Evolutionary conservation across 2,797 vertebrate species (phyloP).

Genomic region (Loriculus beryllinus): DNA sequence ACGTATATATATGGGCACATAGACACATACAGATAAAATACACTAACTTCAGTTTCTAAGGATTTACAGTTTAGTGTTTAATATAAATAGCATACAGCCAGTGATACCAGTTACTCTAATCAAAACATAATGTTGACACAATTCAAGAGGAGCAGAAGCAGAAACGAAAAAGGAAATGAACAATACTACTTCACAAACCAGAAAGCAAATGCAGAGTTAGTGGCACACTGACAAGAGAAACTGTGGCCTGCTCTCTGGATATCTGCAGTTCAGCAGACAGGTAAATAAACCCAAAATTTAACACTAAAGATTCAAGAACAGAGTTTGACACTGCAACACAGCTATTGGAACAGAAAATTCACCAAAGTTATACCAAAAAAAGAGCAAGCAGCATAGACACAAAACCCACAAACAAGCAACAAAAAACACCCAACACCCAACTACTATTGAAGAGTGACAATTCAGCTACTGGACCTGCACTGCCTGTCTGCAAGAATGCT

Average conservation of each 20-base stretch:
- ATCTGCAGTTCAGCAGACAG: not conserved
- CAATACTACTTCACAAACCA: not conserved
- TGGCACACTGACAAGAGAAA: not conserved
- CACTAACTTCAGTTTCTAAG: not conserved
- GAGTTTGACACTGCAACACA: not conserved
- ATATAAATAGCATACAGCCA: not conserved
- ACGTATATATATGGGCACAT: not conserved
- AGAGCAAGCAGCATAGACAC: not conserved
- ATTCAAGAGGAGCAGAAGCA: not conserved
- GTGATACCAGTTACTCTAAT: not conserved
- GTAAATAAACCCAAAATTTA: not conserved
- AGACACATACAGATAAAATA: not conserved
- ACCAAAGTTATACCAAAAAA: not conserved
- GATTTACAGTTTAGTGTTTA: not conserved
- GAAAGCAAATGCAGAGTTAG: not conserved
- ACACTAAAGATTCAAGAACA: not conserved
- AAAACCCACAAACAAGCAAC: not conserved
- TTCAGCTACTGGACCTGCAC: not conserved
- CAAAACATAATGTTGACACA: not conserved
- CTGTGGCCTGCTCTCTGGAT: not conserved
- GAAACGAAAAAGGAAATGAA: slow-evolving; percentile 16
- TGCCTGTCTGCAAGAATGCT: not conserved
- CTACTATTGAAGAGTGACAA: not conserved
- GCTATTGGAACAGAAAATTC: not conserved
- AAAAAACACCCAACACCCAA: not conserved